These are phyloP conservation scores for Zaprionus lachaisei DNA, from an alignment of 1,140 invertebrate genomes.

Conservation along the genomic window DNA sequence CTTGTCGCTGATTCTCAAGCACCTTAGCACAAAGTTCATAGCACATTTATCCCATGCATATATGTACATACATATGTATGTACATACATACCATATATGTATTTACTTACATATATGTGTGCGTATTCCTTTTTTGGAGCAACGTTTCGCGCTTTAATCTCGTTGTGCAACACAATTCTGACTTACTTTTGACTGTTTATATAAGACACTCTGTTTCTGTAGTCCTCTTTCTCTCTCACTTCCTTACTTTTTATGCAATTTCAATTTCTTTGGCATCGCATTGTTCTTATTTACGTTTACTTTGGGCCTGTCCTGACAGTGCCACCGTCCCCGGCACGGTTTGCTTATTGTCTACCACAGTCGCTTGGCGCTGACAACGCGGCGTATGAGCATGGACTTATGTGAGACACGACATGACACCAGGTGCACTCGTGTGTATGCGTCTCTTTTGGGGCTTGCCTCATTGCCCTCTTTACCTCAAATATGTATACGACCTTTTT, in stretches of 20 bases:
- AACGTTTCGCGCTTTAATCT: slow-evolving; percentile 45
- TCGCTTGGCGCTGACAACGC: slow-evolving; percentile 38
- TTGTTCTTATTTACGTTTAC: slow-evolving; percentile 70
- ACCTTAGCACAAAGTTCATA: slow-evolving; percentile 62
- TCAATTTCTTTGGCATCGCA: slow-evolving; percentile 71
- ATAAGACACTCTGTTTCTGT: slow-evolving; percentile 32
- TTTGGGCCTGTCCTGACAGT: slow-evolving; percentile 21
- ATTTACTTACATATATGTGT: too few species aligned
- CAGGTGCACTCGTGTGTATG: slow-evolving; percentile 18
- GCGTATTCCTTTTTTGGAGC: slow-evolving; percentile 24
- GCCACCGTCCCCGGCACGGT: neutral
- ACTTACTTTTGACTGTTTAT: slow-evolving; percentile 71
- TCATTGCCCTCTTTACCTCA: slow-evolving; percentile 43
- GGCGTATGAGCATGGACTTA: slow-evolving; percentile 77
- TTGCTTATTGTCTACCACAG: slow-evolving; percentile 43
- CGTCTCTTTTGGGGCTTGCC: neutral
- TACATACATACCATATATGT: neutral
- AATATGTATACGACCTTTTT: slow-evolving; percentile 45
- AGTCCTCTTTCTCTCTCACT: neutral
- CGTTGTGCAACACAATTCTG: slow-evolving; percentile 47
- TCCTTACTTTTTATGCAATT: slow-evolving; percentile 52
- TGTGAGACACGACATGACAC: slow-evolving; percentile 40
- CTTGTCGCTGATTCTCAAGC: slow-evolving; percentile 45
- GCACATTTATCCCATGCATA: slow-evolving; percentile 61
- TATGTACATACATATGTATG: neutral